Conservation (phyloP, 2,113 vertebrate genomes). For the Stigmatopora argus region DNA sequence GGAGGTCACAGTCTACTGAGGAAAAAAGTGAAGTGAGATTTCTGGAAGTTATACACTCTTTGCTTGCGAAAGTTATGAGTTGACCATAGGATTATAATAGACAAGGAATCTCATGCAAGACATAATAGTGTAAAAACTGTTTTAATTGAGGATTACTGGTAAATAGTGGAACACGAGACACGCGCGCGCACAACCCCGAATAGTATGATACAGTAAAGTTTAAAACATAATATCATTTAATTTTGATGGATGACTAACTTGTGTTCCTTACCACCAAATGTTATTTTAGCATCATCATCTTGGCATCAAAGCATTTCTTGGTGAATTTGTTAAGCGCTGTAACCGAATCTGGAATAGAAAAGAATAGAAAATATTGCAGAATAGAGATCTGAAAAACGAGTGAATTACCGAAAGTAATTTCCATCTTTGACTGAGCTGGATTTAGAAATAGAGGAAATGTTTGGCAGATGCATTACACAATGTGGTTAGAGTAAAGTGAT, state of each 20-base stretch:
- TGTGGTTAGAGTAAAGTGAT: background rate
- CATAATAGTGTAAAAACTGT: background rate
- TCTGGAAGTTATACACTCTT: background rate
- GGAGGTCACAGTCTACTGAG: conserved; percentile 17
- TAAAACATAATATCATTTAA: background rate
- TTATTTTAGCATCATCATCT: background rate
- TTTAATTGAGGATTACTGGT: background rate
- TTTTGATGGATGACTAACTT: background rate
- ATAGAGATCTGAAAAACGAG: too few relatives aligned
- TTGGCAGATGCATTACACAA: background rate
- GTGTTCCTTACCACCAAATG: background rate
- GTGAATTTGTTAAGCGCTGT: too few relatives aligned
- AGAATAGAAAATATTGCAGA: too few relatives aligned
- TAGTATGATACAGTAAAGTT: background rate
- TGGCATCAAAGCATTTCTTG: background rate
- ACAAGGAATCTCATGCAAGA: background rate
- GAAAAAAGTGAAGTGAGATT: conserved; percentile 13
- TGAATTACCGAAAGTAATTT: background rate
- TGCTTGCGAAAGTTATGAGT: background rate
- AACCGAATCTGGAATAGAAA: background rate
- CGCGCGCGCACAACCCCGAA: too few relatives aligned
- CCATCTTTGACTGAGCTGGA: background rate
- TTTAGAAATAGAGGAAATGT: background rate
- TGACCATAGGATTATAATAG: background rate
- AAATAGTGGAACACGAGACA: too few relatives aligned